phyloP scores from a whole-genome alignment of 2,113 vertebrate genomes.

The Illadopsis cleaveri region DNA sequence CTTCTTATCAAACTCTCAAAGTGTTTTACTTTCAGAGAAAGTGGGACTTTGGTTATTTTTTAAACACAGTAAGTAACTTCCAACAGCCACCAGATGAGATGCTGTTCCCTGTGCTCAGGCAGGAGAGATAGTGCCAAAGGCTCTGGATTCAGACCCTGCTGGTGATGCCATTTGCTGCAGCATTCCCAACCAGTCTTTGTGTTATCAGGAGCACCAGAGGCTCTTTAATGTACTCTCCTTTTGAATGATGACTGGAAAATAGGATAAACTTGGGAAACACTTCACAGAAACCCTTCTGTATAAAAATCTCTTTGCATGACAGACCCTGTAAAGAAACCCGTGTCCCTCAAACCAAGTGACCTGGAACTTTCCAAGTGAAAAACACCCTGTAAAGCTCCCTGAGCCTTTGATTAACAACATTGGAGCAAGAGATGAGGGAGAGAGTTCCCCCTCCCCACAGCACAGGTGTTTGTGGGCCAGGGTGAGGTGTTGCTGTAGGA shows the following conservation, averaged over 20 bases:
- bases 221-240: background rate
- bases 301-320: background rate
- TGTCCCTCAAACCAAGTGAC: background rate
- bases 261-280: background rate
- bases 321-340: background rate
- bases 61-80: background rate
- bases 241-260: background rate
- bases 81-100: background rate
- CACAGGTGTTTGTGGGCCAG: background rate
- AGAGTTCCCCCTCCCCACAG: background rate
- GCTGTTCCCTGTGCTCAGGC: background rate
- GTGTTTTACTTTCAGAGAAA: background rate
- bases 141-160: background rate
- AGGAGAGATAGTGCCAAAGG: background rate
- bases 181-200: background rate
- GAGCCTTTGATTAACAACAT: background rate
- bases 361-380: background rate
- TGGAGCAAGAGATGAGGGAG: background rate
- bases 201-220: background rate
- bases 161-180: background rate
- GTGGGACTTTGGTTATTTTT: background rate
- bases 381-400: background rate
- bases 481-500: background rate
- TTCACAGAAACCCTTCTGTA: background rate
- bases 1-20: background rate